Conservation (phyloP, 2,113 vertebrate species). For the Gymnarchus niloticus region DNA sequence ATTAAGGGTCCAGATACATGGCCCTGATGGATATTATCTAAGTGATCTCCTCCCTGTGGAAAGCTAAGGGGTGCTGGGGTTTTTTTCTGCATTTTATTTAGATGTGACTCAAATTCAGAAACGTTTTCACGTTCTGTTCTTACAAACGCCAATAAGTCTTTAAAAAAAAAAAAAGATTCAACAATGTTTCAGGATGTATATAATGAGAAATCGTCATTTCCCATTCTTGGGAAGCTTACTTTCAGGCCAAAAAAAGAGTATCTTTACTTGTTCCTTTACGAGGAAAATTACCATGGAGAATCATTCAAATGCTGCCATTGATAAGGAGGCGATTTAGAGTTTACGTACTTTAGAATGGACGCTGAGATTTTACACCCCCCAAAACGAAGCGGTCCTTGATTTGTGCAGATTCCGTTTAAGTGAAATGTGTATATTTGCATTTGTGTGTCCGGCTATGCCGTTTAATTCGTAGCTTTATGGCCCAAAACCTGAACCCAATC, state of each 20-base stretch:
- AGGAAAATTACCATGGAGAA: constrained; percentile 3
- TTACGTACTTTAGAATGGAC: neutral
- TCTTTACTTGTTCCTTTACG: neutral
- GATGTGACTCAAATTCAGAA: neutral
- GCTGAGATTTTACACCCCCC: neutral
- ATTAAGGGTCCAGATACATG: neutral
- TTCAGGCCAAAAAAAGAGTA: neutral
- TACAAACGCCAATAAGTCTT: neutral
- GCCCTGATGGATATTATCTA: neutral
- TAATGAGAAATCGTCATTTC: neutral
- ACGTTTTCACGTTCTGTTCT: neutral
- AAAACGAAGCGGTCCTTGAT: neutral
- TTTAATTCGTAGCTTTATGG: constrained; percentile 8
- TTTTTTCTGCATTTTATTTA: neutral
- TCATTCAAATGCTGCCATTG: neutral
- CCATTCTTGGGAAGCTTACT: neutral
- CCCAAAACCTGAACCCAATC: neutral
- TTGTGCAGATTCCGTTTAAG: constrained; percentile 1
- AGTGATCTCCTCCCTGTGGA: neutral
- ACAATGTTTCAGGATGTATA: neutral
- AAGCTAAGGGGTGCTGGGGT: neutral
- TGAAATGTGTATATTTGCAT: neutral
- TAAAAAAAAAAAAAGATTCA: neutral
- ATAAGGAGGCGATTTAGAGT: neutral
- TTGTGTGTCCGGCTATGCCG: neutral